These are phyloP conservation scores for Chaitophorus viminalis DNA, from an alignment of 2,888 invertebrate species.

Conservation along the genomic window DNA sequence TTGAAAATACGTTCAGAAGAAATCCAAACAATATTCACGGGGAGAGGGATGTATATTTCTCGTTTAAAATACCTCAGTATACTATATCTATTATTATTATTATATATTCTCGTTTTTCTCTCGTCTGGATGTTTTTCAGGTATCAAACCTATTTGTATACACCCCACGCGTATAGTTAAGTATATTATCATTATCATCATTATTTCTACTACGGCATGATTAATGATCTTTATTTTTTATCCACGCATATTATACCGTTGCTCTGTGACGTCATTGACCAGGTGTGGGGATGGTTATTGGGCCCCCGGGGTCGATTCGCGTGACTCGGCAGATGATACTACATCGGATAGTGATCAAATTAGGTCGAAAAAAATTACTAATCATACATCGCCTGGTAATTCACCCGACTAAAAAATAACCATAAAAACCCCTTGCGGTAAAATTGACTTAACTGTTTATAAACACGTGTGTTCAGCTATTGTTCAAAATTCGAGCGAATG, in stretches of 20 bases:
- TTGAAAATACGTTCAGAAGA: slow-evolving; percentile 48
- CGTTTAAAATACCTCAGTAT: slow-evolving; percentile 1
- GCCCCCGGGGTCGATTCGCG: slow-evolving; percentile 60
- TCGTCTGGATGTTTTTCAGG: background rate
- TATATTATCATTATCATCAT: slow-evolving; percentile 35
- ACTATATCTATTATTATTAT: background rate
- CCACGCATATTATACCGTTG: slow-evolving; percentile 9
- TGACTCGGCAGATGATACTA: slow-evolving; percentile 60
- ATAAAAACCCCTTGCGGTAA: slow-evolving; percentile 8
- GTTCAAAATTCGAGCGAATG: too few relatives aligned
- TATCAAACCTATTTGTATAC: background rate
- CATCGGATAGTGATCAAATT: slow-evolving; percentile 60
- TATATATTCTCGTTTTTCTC: background rate
- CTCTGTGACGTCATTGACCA: slow-evolving; percentile 55
- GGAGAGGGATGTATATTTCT: background rate
- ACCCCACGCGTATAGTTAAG: background rate
- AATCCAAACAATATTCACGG: slow-evolving; percentile 51
- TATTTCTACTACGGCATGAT: slow-evolving; percentile 18
- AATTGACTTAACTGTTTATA: slow-evolving; percentile 33
- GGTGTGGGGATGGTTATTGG: slow-evolving; percentile 51
- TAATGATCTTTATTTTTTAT: slow-evolving; percentile 23
- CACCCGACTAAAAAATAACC: slow-evolving; percentile 23
- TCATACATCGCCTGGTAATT: slow-evolving; percentile 40
- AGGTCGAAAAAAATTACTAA: slow-evolving; percentile 54
- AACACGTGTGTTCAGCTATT: background rate